Evolutionary conservation across 2,888 invertebrate genomes (phyloP).

Genomic region (Troglohyphantes excavatus): DNA sequence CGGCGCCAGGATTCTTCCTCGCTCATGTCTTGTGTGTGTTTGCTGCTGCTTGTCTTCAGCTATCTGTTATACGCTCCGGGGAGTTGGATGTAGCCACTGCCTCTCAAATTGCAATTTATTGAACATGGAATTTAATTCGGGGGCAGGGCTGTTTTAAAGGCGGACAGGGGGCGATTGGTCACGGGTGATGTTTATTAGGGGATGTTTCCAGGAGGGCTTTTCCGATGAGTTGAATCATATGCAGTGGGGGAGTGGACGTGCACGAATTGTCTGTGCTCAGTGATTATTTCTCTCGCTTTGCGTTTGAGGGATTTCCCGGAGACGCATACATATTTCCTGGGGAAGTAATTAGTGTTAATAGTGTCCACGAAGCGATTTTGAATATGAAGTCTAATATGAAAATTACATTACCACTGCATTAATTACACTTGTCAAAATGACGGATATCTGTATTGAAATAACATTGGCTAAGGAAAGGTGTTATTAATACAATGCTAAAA

Average conservation of each 20-base stretch:
- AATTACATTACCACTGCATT: no score
- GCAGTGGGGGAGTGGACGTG: neutral
- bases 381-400: no score
- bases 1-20: slow-evolving; percentile 68
- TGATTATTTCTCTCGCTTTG: neutral
- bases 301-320: no score
- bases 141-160: slow-evolving; percentile 18
- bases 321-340: no score
- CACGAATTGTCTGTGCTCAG: neutral
- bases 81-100: neutral
- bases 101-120: slow-evolving; percentile 51
- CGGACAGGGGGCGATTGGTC: slow-evolving; percentile 25
- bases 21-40: neutral
- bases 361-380: no score
- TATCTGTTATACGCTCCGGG: slow-evolving; percentile 53
- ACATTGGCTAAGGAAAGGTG: no score
- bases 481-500: no score
- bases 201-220: neutral
- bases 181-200: slow-evolving; percentile 43
- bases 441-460: no score
- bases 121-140: slow-evolving; percentile 64
- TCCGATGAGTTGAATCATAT: neutral
- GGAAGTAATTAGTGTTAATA: no score
- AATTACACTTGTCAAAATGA: no score
- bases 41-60: neutral